A percentile compares a stretch with the other conserved stretches of the same genome.
Conservation (phyloP, 1,140 invertebrate genomes). For the Branchinecta lynchi region DNA sequence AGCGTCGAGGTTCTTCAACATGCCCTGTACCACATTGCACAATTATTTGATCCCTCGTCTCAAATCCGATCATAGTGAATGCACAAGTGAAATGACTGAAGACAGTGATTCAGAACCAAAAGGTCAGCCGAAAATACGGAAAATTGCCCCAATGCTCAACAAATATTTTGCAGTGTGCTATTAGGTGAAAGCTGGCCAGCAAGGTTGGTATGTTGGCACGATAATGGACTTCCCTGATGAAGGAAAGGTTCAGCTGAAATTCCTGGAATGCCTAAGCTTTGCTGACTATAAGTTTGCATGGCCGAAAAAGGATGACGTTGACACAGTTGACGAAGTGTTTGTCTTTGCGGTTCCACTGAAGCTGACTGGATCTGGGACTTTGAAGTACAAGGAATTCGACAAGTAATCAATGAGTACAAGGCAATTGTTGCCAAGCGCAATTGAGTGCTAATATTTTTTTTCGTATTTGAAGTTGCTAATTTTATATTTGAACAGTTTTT, state of each 20-base stretch:
- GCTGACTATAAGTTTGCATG: neutral
- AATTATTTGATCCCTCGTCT: no score
- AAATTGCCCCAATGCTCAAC: neutral
- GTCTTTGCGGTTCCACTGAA: no score
- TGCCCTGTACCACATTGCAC: no score
- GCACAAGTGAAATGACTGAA: no score
- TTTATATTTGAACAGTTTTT: no score
- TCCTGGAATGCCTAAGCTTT: neutral
- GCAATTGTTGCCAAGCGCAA: slow-evolving; percentile 3
- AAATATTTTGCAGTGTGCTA: neutral
- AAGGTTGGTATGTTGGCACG: neutral
- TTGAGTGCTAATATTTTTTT: neutral
- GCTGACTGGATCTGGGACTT: neutral
- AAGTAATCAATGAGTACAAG: neutral
- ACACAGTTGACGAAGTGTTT: neutral
- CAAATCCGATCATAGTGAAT: no score
- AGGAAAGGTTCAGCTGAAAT: neutral
- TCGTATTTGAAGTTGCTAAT: no score
- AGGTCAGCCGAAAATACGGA: neutral
- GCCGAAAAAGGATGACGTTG: slow-evolving; percentile 9
- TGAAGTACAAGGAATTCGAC: neutral
- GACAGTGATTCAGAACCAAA: no score
- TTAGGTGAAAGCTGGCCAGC: neutral
- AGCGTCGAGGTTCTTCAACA: no score
- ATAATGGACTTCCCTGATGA: neutral